phyloP scores from a whole-genome alignment of 2,113 vertebrate species.

The Montifringilla adamsi region DNA sequence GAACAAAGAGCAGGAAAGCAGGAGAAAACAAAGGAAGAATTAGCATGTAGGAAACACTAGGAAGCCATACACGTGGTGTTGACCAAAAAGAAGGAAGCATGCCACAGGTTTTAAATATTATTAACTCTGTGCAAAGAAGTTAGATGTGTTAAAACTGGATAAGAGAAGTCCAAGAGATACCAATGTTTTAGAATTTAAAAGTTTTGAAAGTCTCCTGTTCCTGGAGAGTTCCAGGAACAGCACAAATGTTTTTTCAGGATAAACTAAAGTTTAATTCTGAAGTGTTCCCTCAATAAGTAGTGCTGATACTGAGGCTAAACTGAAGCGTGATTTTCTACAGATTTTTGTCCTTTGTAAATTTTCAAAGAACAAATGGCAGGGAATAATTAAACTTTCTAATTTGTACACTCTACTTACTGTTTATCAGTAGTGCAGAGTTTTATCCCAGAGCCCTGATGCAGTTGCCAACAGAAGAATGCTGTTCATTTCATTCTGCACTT shows the following conservation, averaged over 20 bases:
- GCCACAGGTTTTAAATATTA: background rate
- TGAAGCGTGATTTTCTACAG: background rate
- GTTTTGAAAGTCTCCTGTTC: background rate
- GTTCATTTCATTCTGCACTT: background rate
- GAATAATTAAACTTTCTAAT: background rate
- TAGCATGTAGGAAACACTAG: background rate
- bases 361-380: background rate
- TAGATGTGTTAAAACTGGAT: background rate
- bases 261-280: background rate
- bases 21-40: background rate
- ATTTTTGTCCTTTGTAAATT: background rate
- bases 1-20: background rate
- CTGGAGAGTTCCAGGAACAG: constrained; percentile 1
- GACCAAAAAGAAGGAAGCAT: background rate
- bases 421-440: background rate
- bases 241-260: background rate
- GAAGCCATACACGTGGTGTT: background rate
- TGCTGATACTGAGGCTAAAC: background rate
- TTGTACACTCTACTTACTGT: background rate
- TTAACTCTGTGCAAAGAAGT: background rate
- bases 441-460: background rate
- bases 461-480: background rate
- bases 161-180: background rate
- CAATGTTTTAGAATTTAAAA: background rate
- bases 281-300: background rate